Evolutionary conservation across 2,888 invertebrate genomes (phyloP).

Genomic region (Hemithea aestivaria): DNA sequence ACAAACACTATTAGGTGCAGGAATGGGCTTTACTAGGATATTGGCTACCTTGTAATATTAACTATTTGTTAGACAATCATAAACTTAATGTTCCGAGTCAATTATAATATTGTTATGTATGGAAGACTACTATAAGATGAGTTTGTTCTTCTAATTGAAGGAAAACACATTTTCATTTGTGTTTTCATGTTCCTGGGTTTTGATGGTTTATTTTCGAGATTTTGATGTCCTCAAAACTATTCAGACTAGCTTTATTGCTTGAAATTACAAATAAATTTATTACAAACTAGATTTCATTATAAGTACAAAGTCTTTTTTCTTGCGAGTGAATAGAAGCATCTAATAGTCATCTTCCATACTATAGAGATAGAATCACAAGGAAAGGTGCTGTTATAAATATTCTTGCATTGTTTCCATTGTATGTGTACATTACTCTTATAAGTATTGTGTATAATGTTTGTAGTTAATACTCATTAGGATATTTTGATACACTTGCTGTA

Average conservation of each 20-base stretch:
- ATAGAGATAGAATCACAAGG: constrained; percentile 36
- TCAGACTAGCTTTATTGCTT: too few relatives aligned
- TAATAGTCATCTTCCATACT: too few relatives aligned
- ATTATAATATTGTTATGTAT: constrained; percentile 52
- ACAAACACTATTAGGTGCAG: constrained; percentile 92
- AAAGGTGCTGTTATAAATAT: constrained; percentile 42
- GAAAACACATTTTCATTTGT: too few relatives aligned
- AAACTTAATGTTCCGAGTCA: constrained; percentile 40
- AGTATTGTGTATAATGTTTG: constrained; percentile 22
- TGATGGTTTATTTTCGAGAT: too few relatives aligned
- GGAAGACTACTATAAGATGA: too few relatives aligned
- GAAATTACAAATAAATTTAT: too few relatives aligned
- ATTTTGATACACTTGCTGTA: constrained; percentile 27
- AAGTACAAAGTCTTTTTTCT: too few relatives aligned
- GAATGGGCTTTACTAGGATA: constrained; percentile 95
- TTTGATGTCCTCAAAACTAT: too few relatives aligned
- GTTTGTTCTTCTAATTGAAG: too few relatives aligned
- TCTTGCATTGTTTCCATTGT: constrained; percentile 31
- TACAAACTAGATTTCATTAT: too few relatives aligned
- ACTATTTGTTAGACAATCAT: constrained; percentile 26
- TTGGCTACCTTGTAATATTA: constrained; percentile 89
- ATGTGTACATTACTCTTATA: constrained; percentile 23
- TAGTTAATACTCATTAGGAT: constrained; percentile 41
- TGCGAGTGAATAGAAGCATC: too few relatives aligned
- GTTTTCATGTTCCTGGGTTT: too few relatives aligned